A percentile compares a stretch with the other conserved stretches of the same genome.
These are phyloP conservation scores for Cantharis lateralis DNA, from an alignment of 2,888 invertebrate genomes.

Conservation along the genomic window DNA sequence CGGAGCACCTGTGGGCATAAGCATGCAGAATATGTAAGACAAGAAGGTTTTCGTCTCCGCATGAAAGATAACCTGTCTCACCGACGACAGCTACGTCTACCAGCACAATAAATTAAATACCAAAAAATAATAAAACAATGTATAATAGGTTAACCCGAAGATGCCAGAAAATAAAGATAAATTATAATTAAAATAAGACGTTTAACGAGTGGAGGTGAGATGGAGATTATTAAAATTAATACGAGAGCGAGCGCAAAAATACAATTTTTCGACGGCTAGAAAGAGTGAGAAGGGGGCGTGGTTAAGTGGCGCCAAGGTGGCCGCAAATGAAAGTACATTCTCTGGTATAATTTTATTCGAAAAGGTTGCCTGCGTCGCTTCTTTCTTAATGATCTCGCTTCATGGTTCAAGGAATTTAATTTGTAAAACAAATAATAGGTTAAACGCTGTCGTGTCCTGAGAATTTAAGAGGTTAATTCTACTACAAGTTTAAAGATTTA, in stretches of 20 bases:
- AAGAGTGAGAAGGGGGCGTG: slow-evolving; percentile 45
- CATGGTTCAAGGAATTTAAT: slow-evolving; percentile 43
- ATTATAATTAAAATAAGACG: slow-evolving; percentile 45
- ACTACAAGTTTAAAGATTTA: slow-evolving; percentile 3
- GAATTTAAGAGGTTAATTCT: slow-evolving; percentile 26
- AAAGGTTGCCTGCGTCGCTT: slow-evolving; percentile 38
- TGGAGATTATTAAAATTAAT: slow-evolving; percentile 19
- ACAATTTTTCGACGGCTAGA: slow-evolving; percentile 29
- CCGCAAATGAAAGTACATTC: slow-evolving; percentile 39
- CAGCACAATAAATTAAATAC: slow-evolving; percentile 29
- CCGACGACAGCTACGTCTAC: slow-evolving; percentile 21
- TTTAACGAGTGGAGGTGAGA: slow-evolving; percentile 36
- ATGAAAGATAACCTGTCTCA: slow-evolving; percentile 22
- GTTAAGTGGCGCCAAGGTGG: slow-evolving; percentile 48
- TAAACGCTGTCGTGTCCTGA: slow-evolving; percentile 28
- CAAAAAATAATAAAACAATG: slow-evolving; percentile 35
- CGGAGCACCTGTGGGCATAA: not conserved
- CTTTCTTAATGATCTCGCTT: slow-evolving; percentile 39
- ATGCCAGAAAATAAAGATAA: slow-evolving; percentile 44
- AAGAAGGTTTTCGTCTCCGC: slow-evolving; percentile 12
- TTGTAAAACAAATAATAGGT: slow-evolving; percentile 44
- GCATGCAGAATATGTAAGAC: not conserved
- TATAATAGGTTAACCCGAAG: slow-evolving; percentile 31
- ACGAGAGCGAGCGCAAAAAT: slow-evolving; percentile 18
- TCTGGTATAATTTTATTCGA: slow-evolving; percentile 43